phyloP scores from a whole-genome alignment of 2,113 vertebrate species.

The Chiloscyllium plagiosum region DNA sequence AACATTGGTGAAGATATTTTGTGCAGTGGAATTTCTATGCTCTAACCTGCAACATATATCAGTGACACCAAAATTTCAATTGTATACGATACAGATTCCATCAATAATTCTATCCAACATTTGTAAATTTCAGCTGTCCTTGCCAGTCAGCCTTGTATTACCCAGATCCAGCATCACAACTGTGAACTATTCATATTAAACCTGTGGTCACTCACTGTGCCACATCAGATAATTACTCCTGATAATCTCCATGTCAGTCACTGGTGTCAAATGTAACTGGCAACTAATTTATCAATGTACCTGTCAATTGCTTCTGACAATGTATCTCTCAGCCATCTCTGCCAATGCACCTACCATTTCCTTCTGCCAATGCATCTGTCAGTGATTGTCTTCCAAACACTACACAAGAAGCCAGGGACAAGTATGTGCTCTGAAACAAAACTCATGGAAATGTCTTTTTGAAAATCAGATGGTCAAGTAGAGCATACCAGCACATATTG shows the following conservation, averaged over 20 bases:
- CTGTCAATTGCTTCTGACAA: not conserved
- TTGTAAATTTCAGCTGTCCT: not conserved
- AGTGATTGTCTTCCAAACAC: not conserved
- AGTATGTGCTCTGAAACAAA: not conserved
- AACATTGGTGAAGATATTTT: not conserved
- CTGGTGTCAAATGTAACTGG: not conserved
- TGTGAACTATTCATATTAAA: not conserved
- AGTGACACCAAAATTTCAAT: not conserved
- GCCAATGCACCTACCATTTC: not conserved
- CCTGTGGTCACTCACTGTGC: not conserved
- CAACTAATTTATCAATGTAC: not conserved
- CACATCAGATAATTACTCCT: not conserved
- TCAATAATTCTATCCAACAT: not conserved
- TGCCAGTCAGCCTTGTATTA: not conserved
- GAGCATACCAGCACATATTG: not conserved
- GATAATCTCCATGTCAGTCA: not conserved
- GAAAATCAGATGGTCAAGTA: not conserved
- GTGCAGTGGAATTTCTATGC: not conserved
- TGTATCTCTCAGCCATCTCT: not conserved
- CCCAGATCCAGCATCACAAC: not conserved
- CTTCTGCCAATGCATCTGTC: constrained; percentile 8
- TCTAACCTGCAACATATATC: not conserved
- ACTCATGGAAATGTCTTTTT: not conserved
- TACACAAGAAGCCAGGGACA: not conserved
- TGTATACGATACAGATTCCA: not conserved